Base-by-base conservation (phyloP, 1,140 invertebrate species). In the Bactericera cockerelli region DNA sequence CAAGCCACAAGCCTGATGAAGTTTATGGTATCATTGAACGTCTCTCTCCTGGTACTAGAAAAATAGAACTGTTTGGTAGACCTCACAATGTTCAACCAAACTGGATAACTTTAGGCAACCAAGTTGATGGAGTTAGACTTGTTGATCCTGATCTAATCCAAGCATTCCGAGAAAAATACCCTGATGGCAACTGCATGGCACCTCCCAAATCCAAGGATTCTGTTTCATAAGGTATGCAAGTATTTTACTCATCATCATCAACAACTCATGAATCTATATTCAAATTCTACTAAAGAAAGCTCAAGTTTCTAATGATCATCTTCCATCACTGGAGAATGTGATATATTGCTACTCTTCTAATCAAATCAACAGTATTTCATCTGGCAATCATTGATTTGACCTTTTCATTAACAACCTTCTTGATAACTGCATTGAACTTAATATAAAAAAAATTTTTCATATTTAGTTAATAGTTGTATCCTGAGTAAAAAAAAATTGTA, bases 61-160 rank as follows among this genome's bases (percentile, higher is more conserved):
- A 99, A 77, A 94, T 98, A 64, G 94, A 98, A 75, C 74, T 99
- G 3, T 99, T 99, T 74, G 95, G 95, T 0, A 73, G 95, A 57
- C 93, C 93, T 3, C 95, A 98, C 70, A 98, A 98, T 72, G 88
- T 98, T 8, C 94, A 98, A 70, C 93, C 94, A 0, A 98, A 98
- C 72, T 98, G 94, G 95, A 93, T 96, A 60, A 97, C 93, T 1
- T 71, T 96, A 1, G 93, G 93, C 0, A 96, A 96, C 75, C 93
- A 96, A 75, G 80, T 96, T 21, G 89, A 94, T 69, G 93, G 92
- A n/a, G 91, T 96, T 2, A 79, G 89, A 61, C 72, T 98, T 1
- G 82, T 96, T 13, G 94, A 98, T 74, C 89, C 90, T 2, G 89
- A 93, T 64, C 74, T 98, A 4, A 90, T 93, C 53, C 81, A 84